Conservation (phyloP, 1,140 invertebrate species). For the Brachionus calyciflorus region DNA sequence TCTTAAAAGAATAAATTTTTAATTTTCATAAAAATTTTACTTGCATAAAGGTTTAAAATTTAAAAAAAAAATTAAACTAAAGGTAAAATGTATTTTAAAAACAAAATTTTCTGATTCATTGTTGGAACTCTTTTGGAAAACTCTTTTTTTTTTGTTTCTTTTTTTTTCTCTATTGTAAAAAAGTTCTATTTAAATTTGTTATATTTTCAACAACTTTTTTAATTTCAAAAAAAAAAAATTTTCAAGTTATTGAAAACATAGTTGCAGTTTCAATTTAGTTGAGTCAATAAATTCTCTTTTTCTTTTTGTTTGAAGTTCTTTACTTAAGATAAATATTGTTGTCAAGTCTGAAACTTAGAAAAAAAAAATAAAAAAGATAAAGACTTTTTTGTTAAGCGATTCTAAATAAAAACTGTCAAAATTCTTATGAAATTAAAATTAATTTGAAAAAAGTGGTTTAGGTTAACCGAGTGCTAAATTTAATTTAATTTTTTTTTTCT, state of each 20-base stretch:
- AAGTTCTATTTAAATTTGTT: background rate
- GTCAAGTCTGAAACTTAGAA: background rate
- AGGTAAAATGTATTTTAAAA: conserved; percentile 15
- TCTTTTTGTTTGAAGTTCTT: background rate
- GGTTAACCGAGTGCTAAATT: background rate
- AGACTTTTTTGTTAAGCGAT: too few relatives aligned
- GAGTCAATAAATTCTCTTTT: conserved; percentile 21
- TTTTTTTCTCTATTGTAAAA: too few relatives aligned
- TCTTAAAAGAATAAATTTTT: background rate
- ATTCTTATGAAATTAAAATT: background rate
- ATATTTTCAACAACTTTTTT: background rate
- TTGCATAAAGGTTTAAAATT: background rate
- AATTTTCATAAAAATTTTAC: conserved; percentile 32
- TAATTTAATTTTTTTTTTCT: too few relatives aligned
- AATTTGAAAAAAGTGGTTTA: background rate
- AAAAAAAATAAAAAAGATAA: too few relatives aligned
- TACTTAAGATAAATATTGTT: conserved; percentile 36
- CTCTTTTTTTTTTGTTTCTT: too few relatives aligned
- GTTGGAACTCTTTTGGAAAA: background rate
- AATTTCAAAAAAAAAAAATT: conserved; percentile 17
- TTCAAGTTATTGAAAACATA: conserved; percentile 42
- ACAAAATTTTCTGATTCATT: conserved; percentile 2
- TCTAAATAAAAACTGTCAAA: conserved; percentile 8
- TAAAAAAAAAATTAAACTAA: background rate
- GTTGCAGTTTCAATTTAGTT: conserved; percentile 8